A percentile compares a stretch with the other conserved stretches of the same genome.
These are phyloP conservation scores for Lutjanus erythropterus DNA, from an alignment of 2,113 vertebrate species.

Conservation along the genomic window DNA sequence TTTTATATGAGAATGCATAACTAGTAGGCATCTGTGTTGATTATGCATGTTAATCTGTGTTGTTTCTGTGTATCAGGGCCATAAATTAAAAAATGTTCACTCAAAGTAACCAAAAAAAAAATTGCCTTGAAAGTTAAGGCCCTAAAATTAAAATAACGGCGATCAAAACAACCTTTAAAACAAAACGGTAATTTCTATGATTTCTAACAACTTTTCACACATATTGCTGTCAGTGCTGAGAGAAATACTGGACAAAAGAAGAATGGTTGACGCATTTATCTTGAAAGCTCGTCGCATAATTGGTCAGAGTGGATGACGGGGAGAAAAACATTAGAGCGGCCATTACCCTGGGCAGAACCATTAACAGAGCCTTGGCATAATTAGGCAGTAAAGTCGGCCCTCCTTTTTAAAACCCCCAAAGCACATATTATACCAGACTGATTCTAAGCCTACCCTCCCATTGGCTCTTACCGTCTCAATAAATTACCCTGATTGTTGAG, in stretches of 20 bases:
- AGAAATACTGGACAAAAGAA: neutral
- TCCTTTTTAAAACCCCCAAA: constrained; percentile 16
- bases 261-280: neutral
- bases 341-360: constrained; percentile 24
- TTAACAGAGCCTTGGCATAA: constrained; percentile 43
- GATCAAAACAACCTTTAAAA: neutral
- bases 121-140: neutral
- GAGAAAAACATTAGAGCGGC: neutral
- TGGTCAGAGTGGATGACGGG: constrained; percentile 12
- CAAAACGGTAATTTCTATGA: neutral
- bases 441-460: neutral
- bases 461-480: neutral
- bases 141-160: neutral
- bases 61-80: neutral
- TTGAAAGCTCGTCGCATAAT: constrained; percentile 14
- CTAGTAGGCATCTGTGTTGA: constrained; percentile 11
- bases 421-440: constrained; percentile 25
- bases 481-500: constrained; percentile 30
- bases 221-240: neutral
- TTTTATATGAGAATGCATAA: constrained; percentile 4
- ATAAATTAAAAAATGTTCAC: constrained; percentile 4
- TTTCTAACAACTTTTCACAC: neutral
- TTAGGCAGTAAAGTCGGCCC: constrained; percentile 27
- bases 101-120: neutral
- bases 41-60: constrained; percentile 16